phyloP scores from a whole-genome alignment of 2,113 vertebrate species.

The Aegithalos caudatus region DNA sequence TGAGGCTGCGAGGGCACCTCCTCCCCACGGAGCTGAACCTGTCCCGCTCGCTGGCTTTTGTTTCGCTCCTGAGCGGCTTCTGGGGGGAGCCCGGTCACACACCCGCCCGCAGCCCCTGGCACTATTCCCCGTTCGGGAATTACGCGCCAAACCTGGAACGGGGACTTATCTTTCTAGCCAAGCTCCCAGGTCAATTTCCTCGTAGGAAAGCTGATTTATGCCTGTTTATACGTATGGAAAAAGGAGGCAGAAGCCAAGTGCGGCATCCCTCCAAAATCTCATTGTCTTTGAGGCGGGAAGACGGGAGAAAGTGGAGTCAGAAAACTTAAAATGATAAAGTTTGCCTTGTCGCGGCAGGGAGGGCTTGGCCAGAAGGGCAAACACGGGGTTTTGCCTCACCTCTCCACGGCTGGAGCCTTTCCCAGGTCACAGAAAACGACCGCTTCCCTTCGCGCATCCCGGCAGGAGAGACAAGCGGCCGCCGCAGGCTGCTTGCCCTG shows the following conservation, averaged over 20 bases:
- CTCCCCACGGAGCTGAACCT: not conserved
- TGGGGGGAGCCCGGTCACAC: not conserved
- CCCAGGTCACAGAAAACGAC: not conserved
- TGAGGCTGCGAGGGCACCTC: not conserved
- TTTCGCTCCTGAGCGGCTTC: not conserved
- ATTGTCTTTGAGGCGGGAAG: constrained; percentile 9
- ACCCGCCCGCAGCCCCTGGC: not conserved
- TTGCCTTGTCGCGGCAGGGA: not conserved
- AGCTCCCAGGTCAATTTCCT: constrained; percentile 25
- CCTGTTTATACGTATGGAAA: constrained; percentile 21
- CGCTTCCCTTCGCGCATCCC: not conserved
- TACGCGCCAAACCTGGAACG: not conserved
- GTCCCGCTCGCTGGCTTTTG: not conserved
- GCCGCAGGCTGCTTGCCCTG: not conserved
- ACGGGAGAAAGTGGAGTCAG: not conserved
- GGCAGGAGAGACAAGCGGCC: not conserved
- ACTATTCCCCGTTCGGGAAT: not conserved
- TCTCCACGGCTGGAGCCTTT: not conserved
- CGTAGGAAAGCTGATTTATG: constrained; percentile 42
- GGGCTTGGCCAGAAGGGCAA: not conserved
- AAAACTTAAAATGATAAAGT: not conserved
- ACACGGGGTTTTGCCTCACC: not conserved
- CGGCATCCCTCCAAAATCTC: constrained; percentile 36
- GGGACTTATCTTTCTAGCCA: not conserved
- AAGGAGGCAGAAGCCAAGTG: constrained; percentile 21